These are phyloP conservation scores for Nannoperca australis DNA, from an alignment of 2,797 vertebrate genomes.

Conservation along the genomic window DNA sequence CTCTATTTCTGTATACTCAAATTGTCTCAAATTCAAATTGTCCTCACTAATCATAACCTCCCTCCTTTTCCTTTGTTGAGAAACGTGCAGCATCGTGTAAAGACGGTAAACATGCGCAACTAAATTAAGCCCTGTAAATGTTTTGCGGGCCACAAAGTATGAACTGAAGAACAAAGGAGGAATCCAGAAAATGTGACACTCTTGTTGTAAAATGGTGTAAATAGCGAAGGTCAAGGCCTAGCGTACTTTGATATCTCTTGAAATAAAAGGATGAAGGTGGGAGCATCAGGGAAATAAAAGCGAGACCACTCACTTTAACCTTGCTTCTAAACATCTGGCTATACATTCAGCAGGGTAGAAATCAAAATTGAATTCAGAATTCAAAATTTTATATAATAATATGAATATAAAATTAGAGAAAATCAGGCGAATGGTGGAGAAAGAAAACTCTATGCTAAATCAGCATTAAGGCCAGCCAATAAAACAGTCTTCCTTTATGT, in stretches of 20 bases:
- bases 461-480: neutral
- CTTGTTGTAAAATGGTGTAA: constrained; percentile 52
- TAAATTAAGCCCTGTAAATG: constrained; percentile 55
- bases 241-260: constrained; percentile 35
- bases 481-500: neutral
- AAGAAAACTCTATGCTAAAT: neutral
- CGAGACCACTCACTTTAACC: neutral
- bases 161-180: constrained; percentile 45
- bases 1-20: constrained; percentile 40
- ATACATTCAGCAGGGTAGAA: neutral
- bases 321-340: neutral
- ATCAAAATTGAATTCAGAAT: neutral
- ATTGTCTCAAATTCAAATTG: no score
- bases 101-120: constrained; percentile 31
- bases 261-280: constrained; percentile 31
- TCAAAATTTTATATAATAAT: neutral
- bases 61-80: constrained; percentile 15
- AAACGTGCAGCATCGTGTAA: constrained; percentile 8
- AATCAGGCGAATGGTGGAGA: neutral
- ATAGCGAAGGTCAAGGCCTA: constrained; percentile 46
- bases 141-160: constrained; percentile 39
- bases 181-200: constrained; percentile 55
- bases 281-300: constrained; percentile 16
- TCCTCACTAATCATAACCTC: constrained; percentile 11
- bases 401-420: neutral